Conservation (phyloP, 1,140 invertebrate species). For the Ceratitis capitata region DNA sequence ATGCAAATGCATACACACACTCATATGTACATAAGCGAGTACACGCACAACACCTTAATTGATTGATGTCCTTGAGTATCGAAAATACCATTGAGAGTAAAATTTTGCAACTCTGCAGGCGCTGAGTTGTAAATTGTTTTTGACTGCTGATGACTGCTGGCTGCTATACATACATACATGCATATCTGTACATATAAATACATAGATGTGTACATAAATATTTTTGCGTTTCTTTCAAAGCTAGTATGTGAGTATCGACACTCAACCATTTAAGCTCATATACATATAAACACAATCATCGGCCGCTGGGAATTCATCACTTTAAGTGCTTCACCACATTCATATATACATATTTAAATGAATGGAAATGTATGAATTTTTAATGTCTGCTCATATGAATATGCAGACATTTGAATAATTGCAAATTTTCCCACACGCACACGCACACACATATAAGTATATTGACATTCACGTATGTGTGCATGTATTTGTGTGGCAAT, state of each 20-base stretch:
- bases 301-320: constrained; percentile 14
- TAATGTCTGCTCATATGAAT: constrained; percentile 33
- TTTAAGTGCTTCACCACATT: constrained; percentile 31
- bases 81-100: constrained; percentile 17
- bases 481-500: not conserved
- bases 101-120: not conserved
- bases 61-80: constrained; percentile 30
- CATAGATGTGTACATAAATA: not conserved
- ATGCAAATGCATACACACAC: too few relatives aligned
- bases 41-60: constrained; percentile 14
- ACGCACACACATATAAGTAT: not conserved
- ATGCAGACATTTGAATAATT: constrained; percentile 30
- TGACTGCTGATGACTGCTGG: not conserved
- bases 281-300: not conserved
- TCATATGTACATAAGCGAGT: too few relatives aligned
- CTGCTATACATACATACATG: not conserved
- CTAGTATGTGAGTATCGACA: too few relatives aligned
- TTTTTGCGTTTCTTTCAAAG: not conserved
- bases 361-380: constrained; percentile 26
- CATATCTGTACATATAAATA: too few relatives aligned
- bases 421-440: not conserved
- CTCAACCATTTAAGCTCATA: not conserved
- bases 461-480: not conserved
- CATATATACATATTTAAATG: too few relatives aligned
- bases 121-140: constrained; percentile 38